Conservation (phyloP, 2,797 vertebrate species). For the Phalanger gymnotis region DNA sequence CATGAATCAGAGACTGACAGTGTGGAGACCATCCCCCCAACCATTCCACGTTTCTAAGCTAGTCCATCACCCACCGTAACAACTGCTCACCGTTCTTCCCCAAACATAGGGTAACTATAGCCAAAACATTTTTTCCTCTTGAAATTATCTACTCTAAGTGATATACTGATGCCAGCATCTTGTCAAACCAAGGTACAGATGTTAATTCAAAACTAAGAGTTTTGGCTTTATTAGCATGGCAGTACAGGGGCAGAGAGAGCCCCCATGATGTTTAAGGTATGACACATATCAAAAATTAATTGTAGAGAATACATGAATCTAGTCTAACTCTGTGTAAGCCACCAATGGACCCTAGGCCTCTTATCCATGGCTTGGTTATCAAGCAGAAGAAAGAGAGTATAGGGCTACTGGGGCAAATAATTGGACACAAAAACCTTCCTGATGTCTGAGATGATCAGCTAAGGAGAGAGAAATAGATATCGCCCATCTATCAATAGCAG, state of each 20-base stretch:
- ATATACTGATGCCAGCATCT: background rate
- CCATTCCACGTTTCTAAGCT: background rate
- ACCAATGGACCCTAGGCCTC: background rate
- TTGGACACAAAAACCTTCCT: background rate
- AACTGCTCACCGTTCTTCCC: background rate
- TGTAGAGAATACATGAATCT: background rate
- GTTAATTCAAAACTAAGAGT: background rate
- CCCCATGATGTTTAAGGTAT: background rate
- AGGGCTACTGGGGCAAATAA: background rate
- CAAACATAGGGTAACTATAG: background rate
- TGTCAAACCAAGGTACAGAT: background rate
- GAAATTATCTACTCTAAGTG: background rate
- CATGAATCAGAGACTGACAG: background rate
- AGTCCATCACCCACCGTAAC: background rate
- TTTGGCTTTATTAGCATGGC: background rate
- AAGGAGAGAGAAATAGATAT: background rate
- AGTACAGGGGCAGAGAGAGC: background rate
- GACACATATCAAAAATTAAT: background rate
- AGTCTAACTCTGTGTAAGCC: background rate
- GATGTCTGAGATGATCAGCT: background rate
- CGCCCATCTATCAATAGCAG: background rate
- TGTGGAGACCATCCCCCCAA: background rate
- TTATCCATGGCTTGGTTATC: background rate
- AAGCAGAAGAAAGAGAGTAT: background rate
- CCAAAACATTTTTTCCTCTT: background rate